phyloP scores from a whole-genome alignment of 1,140 invertebrate species.

The Drosophila athabasca region DNA sequence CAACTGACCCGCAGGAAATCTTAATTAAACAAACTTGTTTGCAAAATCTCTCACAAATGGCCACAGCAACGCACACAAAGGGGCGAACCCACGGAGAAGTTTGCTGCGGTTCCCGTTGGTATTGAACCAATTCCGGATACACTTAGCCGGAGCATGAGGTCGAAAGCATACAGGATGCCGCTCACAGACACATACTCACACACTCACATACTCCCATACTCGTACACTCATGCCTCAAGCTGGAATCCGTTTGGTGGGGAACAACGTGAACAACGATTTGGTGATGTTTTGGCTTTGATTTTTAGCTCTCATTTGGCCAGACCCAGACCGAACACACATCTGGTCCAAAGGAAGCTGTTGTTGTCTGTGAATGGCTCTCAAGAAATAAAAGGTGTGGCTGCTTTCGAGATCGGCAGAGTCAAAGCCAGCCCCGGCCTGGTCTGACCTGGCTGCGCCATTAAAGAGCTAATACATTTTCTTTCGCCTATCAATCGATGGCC shows the following conservation, averaged over 20 bases:
- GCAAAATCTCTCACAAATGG: constrained; percentile 68
- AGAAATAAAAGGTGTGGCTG: constrained; percentile 45
- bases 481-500: constrained; percentile 59
- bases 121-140: constrained; percentile 61
- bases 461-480: constrained; percentile 59
- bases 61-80: constrained; percentile 24
- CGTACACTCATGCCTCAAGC: constrained; percentile 1
- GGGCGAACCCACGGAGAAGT: constrained; percentile 27
- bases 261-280: constrained; percentile 54
- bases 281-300: constrained; percentile 66
- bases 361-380: constrained; percentile 8
- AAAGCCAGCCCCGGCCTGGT: not conserved
- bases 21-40: constrained; percentile 78
- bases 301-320: constrained; percentile 29
- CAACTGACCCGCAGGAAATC: constrained; percentile 69
- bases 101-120: constrained; percentile 36
- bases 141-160: constrained; percentile 27
- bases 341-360: constrained; percentile 6
- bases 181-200: constrained; percentile 3
- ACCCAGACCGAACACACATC: constrained; percentile 3
- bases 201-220: constrained; percentile 1
- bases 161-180: constrained; percentile 18
- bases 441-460: constrained; percentile 42
- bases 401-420: constrained; percentile 25
- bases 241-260: constrained; percentile 18